Conservation (phyloP, 2,888 invertebrate species). For the Tineola bisselliella region DNA sequence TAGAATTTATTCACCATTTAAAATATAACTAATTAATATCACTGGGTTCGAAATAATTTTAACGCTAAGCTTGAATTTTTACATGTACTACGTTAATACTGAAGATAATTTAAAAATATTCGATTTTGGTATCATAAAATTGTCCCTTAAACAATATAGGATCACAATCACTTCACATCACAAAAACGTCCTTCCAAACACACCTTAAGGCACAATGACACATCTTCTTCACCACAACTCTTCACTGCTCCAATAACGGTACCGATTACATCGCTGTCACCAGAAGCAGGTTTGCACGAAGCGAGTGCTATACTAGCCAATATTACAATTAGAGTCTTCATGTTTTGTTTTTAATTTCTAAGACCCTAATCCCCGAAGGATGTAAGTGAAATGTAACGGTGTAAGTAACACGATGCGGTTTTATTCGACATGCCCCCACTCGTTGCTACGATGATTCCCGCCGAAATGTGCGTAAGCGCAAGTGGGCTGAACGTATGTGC, state of each 20-base stretch:
- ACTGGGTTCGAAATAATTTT: too few relatives aligned
- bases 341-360: slow-evolving; percentile 22
- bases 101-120: too few relatives aligned
- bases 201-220: slow-evolving; percentile 80
- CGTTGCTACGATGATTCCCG: slow-evolving; percentile 17
- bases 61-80: too few relatives aligned
- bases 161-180: background rate
- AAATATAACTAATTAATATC: too few relatives aligned
- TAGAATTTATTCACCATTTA: background rate
- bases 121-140: too few relatives aligned
- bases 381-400: slow-evolving; percentile 49
- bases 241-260: slow-evolving; percentile 74
- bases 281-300: slow-evolving; percentile 48
- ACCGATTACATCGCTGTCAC: slow-evolving; percentile 65
- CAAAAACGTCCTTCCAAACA: slow-evolving; percentile 25
- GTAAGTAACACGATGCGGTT: slow-evolving; percentile 44
- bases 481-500: slow-evolving; percentile 20
- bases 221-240: slow-evolving; percentile 74
- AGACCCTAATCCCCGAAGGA: slow-evolving; percentile 24
- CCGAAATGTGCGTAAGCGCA: slow-evolving; percentile 35
- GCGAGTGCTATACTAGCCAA: slow-evolving; percentile 61
- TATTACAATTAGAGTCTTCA: slow-evolving; percentile 57
- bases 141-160: too few relatives aligned
- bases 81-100: too few relatives aligned
- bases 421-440: slow-evolving; percentile 54